Conservation (phyloP, 2,888 invertebrate genomes). For the Sisyra terminalis region DNA sequence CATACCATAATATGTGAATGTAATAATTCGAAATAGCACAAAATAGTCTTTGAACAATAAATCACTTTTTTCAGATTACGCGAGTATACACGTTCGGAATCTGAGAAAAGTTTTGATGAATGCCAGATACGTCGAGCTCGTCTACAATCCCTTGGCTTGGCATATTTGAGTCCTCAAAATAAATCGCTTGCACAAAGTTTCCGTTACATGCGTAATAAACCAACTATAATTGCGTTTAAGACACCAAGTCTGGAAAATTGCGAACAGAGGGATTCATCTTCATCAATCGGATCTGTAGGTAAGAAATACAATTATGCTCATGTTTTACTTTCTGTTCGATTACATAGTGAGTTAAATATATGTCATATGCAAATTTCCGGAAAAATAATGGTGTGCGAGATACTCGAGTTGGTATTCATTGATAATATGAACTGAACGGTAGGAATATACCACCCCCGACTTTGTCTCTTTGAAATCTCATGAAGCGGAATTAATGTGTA, state of each 20-base stretch:
- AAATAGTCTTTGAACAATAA: background rate
- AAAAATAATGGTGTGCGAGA: too few relatives aligned
- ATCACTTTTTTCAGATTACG: conserved; percentile 33
- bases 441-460: too few relatives aligned
- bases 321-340: background rate
- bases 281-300: conserved; percentile 40
- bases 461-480: too few relatives aligned
- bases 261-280: conserved; percentile 37
- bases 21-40: conserved; percentile 5
- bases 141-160: conserved; percentile 44
- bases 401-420: too few relatives aligned
- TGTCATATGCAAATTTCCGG: too few relatives aligned
- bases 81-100: conserved; percentile 61
- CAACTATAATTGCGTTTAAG: conserved; percentile 75
- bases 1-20: too few relatives aligned
- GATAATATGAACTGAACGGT: too few relatives aligned
- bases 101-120: conserved; percentile 59
- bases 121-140: conserved; percentile 44
- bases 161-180: conserved; percentile 60
- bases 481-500: too few relatives aligned
- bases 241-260: conserved; percentile 63
- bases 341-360: conserved; percentile 2
- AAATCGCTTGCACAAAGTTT: conserved; percentile 70
- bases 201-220: conserved; percentile 79
- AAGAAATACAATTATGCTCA: conserved; percentile 12